Conservation (phyloP, 2,113 vertebrate species). For the Galeopterus variegatus region DNA sequence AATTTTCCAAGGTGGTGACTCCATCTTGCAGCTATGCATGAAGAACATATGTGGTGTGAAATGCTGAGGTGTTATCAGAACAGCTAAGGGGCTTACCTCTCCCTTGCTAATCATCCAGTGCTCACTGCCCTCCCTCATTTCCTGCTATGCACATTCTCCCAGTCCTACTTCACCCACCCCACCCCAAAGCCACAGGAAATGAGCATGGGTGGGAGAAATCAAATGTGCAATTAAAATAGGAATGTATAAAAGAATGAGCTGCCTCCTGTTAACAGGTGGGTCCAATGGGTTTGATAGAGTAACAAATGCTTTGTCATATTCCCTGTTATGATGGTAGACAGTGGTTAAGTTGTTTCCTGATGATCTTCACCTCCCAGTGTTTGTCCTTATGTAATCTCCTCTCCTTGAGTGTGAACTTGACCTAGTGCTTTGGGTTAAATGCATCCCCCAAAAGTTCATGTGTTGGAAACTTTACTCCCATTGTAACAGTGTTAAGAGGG, state of each 20-base stretch:
- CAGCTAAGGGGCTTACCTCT: background rate
- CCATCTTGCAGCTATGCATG: slow-evolving; percentile 40
- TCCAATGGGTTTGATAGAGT: background rate
- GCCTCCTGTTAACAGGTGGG: background rate
- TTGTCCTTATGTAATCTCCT: background rate
- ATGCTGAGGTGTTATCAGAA: background rate
- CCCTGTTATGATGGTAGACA: background rate
- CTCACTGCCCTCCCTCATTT: background rate
- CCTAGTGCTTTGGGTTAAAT: background rate
- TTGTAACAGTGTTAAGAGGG: no score
- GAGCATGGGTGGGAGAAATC: background rate
- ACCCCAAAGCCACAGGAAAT: background rate
- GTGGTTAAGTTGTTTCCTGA: background rate
- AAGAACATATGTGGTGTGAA: background rate
- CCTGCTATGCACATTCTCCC: background rate
- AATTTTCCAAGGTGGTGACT: slow-evolving; percentile 60
- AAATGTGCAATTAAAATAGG: background rate
- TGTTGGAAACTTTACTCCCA: no score
- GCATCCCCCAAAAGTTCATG: no score
- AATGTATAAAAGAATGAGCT: background rate
- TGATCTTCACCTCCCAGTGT: background rate
- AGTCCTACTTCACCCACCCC: fast-evolving
- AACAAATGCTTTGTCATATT: background rate
- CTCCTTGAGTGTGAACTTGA: background rate
- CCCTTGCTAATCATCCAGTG: background rate